Evolutionary conservation across 2,113 vertebrate species (phyloP).

Genomic region (Tupaia chinensis): DNA sequence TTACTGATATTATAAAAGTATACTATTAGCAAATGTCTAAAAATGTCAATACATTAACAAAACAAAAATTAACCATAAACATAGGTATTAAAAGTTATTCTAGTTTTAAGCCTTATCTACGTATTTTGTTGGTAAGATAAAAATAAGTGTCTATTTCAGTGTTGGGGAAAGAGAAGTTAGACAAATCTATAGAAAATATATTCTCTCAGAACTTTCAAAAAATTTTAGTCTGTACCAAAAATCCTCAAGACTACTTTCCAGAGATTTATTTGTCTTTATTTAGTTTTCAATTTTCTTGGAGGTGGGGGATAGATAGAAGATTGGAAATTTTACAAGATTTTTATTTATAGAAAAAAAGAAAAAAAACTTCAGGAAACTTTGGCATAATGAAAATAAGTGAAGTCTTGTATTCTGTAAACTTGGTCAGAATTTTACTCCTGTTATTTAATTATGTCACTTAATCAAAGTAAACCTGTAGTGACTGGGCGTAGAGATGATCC

Average conservation of each 20-base stretch:
- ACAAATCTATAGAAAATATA: background rate
- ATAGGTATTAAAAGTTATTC: background rate
- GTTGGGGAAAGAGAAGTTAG: background rate
- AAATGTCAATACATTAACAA: background rate
- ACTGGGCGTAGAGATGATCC: background rate
- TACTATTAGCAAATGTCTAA: background rate
- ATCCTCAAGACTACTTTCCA: background rate
- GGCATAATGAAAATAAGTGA: background rate
- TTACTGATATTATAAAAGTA: background rate
- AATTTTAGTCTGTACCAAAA: background rate
- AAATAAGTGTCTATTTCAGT: background rate
- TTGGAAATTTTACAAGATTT: background rate
- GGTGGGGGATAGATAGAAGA: accelerated
- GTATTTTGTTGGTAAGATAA: background rate
- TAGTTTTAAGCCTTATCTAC: background rate
- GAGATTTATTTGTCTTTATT: background rate
- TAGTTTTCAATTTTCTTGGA: background rate
- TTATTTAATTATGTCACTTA: background rate
- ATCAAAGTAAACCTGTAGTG: background rate
- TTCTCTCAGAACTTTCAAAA: background rate
- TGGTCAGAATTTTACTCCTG: background rate
- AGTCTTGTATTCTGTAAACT: background rate
- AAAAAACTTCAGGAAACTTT: background rate
- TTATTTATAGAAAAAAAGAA: too few species aligned
- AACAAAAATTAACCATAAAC: background rate